Base-by-base conservation (phyloP, 2,888 invertebrate species). In the Actias luna region DNA sequence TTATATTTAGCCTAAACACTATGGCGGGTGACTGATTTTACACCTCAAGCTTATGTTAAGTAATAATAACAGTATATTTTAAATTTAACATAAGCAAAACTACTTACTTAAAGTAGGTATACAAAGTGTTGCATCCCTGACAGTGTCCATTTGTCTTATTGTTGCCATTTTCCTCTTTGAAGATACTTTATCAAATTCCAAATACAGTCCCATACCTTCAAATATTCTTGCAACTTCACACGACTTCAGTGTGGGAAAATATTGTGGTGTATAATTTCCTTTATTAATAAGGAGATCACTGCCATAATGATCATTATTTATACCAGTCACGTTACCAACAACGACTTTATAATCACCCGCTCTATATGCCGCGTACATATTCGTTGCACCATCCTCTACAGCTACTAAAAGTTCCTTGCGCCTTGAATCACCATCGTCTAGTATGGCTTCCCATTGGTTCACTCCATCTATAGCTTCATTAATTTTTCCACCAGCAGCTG, bases 391-490 rank as follows among this genome's bases (percentile, higher is more conserved):
- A 64, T 95, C 94, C 74, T 90, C 86, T 50, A 95, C 87, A 68
- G 94, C 93, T 69, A 95, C 83, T 1, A 95, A 77, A 1, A 95
- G 85, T 73, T 95, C 94, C 58, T 86, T 90, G 59, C 95, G 89
- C 62, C 67, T 93, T 66, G 87, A 93, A 79, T 76, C 72, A 31
- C 79, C 75, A 46, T 90, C 90, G 67, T 89, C 83, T 27, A 93
- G 82, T 64, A 96, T 88, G 18, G 95, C 90, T 1, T 94, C 92
- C 96, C 96, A 96, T 75, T 95, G 93, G 77, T 95, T 94, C 8
- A 95, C 83, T 16, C 96, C 96, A 70, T 96, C 96, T 5, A 96
- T 85, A 57, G 88, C 85, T 7, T 82, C 82, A 31, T 68, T 71
- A 0, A 85, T 46, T 58, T 67, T 66, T 0, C 85, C 87, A 29